Conservation (phyloP, 2,113 vertebrate genomes). For the Jaculus jaculus region DNA sequence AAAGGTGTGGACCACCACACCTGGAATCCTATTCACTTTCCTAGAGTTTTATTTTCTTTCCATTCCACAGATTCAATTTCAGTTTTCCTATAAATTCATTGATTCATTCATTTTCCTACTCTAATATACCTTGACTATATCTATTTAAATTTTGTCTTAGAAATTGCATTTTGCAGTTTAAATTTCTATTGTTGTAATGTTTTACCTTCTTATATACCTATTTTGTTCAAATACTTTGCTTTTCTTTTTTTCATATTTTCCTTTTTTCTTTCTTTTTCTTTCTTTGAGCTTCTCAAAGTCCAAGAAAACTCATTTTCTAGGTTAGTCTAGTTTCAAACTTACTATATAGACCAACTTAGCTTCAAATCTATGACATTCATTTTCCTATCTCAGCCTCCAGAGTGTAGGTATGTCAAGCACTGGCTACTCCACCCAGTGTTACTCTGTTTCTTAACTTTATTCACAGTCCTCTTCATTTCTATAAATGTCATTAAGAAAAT, state of each 20-base stretch:
- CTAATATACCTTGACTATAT: neutral
- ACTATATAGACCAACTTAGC: neutral
- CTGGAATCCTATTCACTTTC: neutral
- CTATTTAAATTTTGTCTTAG: neutral
- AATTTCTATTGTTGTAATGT: neutral
- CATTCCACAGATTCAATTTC: neutral
- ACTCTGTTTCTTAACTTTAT: neutral
- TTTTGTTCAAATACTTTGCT: neutral
- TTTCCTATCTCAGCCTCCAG: neutral
- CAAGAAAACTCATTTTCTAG: too few relatives aligned
- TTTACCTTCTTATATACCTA: neutral
- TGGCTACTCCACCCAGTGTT: too few relatives aligned
- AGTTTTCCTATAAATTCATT: neutral
- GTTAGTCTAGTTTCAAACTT: neutral
- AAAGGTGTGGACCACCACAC: too few relatives aligned
- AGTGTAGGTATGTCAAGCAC: too few relatives aligned
- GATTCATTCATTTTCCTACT: neutral
- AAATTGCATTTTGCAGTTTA: neutral
- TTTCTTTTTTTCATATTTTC: neutral
- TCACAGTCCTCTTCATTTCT: neutral
- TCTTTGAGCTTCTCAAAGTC: neutral
- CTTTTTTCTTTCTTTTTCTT: neutral
- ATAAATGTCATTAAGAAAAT: neutral
- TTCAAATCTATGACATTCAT: neutral
- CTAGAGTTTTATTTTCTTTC: neutral